These are phyloP conservation scores for Paguma larvata DNA, from an alignment of 2,797 vertebrate species.

Conservation along the genomic window DNA sequence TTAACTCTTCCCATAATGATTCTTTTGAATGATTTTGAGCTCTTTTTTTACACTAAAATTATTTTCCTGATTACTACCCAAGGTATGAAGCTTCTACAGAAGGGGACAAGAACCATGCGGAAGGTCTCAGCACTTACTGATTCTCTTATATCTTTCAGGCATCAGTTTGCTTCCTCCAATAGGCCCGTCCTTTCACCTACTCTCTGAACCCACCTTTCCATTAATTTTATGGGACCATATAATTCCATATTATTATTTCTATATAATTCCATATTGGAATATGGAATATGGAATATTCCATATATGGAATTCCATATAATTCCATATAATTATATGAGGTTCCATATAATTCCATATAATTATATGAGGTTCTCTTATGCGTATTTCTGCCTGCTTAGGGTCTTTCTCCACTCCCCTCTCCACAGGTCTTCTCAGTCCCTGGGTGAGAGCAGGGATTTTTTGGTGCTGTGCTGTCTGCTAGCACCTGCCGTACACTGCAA, in stretches of 20 bases:
- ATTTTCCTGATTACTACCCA: neutral
- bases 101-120: neutral
- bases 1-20: neutral
- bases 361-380: neutral
- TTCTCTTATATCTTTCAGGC: neutral
- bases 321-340: too few species aligned
- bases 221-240: neutral
- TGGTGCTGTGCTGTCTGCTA: neutral
- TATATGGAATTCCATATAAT: too few species aligned
- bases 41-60: neutral
- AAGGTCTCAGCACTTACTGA: neutral
- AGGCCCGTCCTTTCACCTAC: neutral
- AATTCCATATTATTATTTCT: too few species aligned
- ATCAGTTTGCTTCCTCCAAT: neutral
- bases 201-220: neutral
- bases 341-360: too few species aligned
- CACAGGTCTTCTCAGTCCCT: neutral
- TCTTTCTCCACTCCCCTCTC: neutral
- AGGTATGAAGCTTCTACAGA: neutral
- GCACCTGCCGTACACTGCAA: too few species aligned
- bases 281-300: too few species aligned
- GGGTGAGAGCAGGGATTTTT: neutral
- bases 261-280: too few species aligned
- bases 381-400: neutral
- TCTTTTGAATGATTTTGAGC: neutral